Conservation (phyloP, 2,113 vertebrate species). For the Nesogale talazaci region DNA sequence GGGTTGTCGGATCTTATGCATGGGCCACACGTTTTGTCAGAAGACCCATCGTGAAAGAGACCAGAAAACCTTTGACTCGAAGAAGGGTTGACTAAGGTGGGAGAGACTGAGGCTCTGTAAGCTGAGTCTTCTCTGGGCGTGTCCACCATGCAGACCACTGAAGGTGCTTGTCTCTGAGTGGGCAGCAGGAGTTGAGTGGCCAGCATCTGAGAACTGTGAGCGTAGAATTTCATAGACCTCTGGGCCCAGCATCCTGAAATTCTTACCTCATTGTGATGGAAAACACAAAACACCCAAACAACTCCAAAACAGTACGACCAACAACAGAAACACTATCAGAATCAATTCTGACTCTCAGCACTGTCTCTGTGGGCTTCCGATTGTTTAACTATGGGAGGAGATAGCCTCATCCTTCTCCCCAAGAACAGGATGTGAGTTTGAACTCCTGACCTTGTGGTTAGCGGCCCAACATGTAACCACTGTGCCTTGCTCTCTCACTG, state of each 20-base stretch:
- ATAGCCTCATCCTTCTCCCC: too few species aligned
- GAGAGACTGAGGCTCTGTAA: background rate
- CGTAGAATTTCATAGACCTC: background rate
- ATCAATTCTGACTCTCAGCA: too few species aligned
- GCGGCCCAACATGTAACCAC: too few species aligned
- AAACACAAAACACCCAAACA: background rate
- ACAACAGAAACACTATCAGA: too few species aligned
- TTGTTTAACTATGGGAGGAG: too few species aligned
- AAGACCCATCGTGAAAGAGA: background rate
- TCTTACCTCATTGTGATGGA: background rate
- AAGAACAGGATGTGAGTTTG: too few species aligned
- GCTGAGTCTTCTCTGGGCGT: background rate
- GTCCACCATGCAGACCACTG: background rate
- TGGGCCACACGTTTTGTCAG: background rate
- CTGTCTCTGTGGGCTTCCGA: too few species aligned
- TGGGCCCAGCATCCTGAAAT: background rate
- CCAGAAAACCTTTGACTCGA: background rate
- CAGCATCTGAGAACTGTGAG: background rate
- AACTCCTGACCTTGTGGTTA: too few species aligned
- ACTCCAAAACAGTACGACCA: too few species aligned
- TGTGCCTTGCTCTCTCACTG: too few species aligned
- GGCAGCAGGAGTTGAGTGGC: background rate
- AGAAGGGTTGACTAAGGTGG: background rate
- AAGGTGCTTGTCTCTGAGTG: background rate
- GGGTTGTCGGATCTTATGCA: background rate